phyloP scores from a whole-genome alignment of 2,113 vertebrate genomes.

The Hippocampus abdominalis region DNA sequence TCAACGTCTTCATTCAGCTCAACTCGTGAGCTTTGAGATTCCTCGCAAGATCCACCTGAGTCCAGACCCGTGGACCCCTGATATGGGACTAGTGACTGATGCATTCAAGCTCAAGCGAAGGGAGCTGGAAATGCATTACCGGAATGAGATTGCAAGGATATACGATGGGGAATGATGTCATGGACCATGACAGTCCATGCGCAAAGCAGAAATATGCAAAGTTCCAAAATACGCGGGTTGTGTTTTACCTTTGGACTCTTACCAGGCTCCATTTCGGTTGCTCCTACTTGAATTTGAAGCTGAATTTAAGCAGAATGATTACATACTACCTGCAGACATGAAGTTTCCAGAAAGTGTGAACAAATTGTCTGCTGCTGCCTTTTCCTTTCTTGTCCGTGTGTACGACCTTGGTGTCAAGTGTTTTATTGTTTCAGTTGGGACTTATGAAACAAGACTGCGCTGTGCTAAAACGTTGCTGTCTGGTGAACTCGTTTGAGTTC shows the following conservation, averaged over 20 bases:
- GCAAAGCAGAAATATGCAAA: conserved; percentile 25
- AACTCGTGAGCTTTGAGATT: conserved; percentile 91
- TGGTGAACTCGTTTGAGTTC: conserved; percentile 41
- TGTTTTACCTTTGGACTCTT: conserved; percentile 30
- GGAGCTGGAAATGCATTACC: conserved; percentile 86
- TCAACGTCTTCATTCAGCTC: conserved; percentile 65
- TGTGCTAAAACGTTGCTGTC: conserved; percentile 18
- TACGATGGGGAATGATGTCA: conserved; percentile 78
- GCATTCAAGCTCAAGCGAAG: conserved; percentile 95
- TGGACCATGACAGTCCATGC: conserved; percentile 4
- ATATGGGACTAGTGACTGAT: conserved; percentile 93
- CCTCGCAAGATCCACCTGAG: conserved; percentile 88
- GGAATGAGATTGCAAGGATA: conserved; percentile 87
- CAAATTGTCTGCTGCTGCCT: conserved; percentile 13
- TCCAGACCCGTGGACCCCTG: conserved; percentile 90
- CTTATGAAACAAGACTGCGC: conserved; percentile 51
- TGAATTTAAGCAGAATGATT: neutral
- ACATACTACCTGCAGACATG: neutral
- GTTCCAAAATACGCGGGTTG: conserved; percentile 20
- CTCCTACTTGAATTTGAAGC: conserved; percentile 36
- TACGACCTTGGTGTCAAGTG: conserved; percentile 20
- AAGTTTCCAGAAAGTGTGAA: neutral
- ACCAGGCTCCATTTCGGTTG: neutral
- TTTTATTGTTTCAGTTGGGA: conserved; percentile 51
- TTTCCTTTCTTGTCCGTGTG: conserved; percentile 15